Conservation (phyloP, 2,113 vertebrate genomes). For the Channa maculata region DNA sequence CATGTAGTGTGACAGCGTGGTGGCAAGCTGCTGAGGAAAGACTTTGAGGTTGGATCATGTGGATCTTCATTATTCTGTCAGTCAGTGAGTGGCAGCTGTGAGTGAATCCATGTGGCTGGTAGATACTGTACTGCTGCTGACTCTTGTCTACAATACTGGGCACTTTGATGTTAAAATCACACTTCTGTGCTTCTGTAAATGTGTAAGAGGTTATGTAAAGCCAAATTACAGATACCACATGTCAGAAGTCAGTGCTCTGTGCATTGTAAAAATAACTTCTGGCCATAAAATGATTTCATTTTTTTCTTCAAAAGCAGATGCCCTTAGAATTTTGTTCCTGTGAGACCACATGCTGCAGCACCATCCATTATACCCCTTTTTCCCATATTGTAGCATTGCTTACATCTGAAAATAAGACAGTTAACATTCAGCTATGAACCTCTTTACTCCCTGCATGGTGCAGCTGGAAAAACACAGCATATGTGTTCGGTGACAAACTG, state of each 20-base stretch:
- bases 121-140: background rate
- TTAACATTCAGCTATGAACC: slow-evolving; percentile 38
- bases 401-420: slow-evolving; percentile 38
- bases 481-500: slow-evolving; percentile 36
- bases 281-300: slow-evolving; percentile 22
- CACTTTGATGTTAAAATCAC: slow-evolving; percentile 9
- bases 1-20: slow-evolving; percentile 33
- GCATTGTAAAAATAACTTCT: slow-evolving; percentile 15
- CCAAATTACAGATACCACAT: slow-evolving; percentile 3
- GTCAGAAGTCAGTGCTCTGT: slow-evolving; percentile 36
- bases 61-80: slow-evolving; percentile 54
- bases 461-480: slow-evolving; percentile 76
- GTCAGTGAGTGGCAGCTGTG: slow-evolving; percentile 25
- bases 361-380: slow-evolving; percentile 4
- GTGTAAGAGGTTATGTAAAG: slow-evolving; percentile 8
- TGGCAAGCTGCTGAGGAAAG: slow-evolving; percentile 36
- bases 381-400: slow-evolving; percentile 22
- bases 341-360: slow-evolving; percentile 27
- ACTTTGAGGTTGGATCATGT: slow-evolving; percentile 41
- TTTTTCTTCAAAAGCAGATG: slow-evolving; percentile 25
- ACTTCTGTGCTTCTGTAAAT: background rate
- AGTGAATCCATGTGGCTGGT: slow-evolving; percentile 38
- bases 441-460: slow-evolving; percentile 54
- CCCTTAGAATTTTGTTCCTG: background rate
- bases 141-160: slow-evolving; percentile 8